Base-by-base conservation (phyloP, 2,888 invertebrate species). In the Leptopterna dolabrata region DNA sequence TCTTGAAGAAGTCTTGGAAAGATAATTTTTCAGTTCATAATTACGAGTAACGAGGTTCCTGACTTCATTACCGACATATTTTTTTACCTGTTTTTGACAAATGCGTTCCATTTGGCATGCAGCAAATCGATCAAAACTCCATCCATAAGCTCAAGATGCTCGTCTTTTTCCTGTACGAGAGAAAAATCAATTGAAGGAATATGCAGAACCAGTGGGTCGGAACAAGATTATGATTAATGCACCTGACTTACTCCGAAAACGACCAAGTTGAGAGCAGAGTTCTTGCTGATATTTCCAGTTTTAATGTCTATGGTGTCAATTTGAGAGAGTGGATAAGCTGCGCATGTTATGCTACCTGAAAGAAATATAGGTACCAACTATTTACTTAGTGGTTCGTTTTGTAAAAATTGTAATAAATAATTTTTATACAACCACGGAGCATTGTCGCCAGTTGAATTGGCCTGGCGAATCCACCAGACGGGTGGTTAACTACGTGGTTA, bases 21-120 rank as follows among this genome's bases (percentile, higher is more conserved):
- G n/a, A n/a, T n/a, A n/a, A n/a, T n/a, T n/a, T n/a, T n/a, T n/a
- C n/a, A n/a, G n/a, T n/a, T n/a, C n/a, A n/a, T n/a, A n/a, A n/a
- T n/a, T n/a, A n/a, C n/a, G n/a, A n/a, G n/a, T n/a, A n/a, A n/a
- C n/a, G n/a, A n/a, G n/a, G n/a, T n/a, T n/a, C n/a, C n/a, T n/a
- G n/a, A n/a, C n/a, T n/a, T n/a, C n/a, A n/a, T n/a, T n/a, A n/a
- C n/a, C n/a, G n/a, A n/a, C n/a, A n/a, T n/a, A n/a, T n/a, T n/a
- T n/a, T n/a, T 36, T 24, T 90, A 93, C 93, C 93, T 92, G 89
- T 95, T 96, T 92, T 97, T 97, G 0, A 98, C 98, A 92, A 98
- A 99, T 0, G 98, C 96, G 91, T 98, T 97, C 99, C 99, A 99
- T 93, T 99, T 99, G 2, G 98, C 98, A 91, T 98, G 96, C 14